Conservation (phyloP, 1,140 invertebrate species). For the Pseudomyrmex concolor region DNA sequence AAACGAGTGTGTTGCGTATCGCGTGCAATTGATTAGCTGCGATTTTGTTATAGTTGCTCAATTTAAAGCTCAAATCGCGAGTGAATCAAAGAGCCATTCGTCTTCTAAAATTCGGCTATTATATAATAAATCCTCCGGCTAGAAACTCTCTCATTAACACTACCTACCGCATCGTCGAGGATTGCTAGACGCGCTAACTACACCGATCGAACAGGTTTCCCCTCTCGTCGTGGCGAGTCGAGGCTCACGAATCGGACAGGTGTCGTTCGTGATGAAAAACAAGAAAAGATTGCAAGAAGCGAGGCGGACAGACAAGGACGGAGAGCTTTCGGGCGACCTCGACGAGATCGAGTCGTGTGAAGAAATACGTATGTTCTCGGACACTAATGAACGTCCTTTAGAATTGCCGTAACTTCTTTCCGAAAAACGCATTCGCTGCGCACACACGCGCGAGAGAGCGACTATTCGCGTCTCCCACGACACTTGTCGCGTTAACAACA, state of each 20-base stretch:
- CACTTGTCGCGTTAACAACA: conserved; percentile 66
- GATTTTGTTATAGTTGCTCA: too few relatives aligned
- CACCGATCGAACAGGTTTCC: conserved; percentile 59
- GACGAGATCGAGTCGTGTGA: conserved; percentile 44
- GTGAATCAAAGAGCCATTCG: conserved; percentile 32
- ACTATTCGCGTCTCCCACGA: conserved; percentile 46
- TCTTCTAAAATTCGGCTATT: not conserved
- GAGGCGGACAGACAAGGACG: not conserved
- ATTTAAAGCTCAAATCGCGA: not conserved
- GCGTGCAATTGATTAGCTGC: too few relatives aligned
- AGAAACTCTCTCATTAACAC: conserved; percentile 57
- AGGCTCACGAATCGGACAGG: conserved; percentile 47
- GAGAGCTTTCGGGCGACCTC: not conserved
- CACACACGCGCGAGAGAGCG: not conserved
- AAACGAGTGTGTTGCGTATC: too few relatives aligned
- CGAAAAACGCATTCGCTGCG: conserved; percentile 60
- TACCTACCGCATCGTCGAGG: conserved; percentile 48
- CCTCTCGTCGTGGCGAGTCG: not conserved
- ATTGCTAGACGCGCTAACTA: conserved; percentile 21
- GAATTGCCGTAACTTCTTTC: conserved; percentile 54
- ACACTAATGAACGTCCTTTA: conserved; percentile 73
- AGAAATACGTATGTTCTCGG: conserved; percentile 52
- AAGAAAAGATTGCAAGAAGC: not conserved
- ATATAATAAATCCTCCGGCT: conserved; percentile 41
- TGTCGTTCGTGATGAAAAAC: conserved; percentile 63